These are phyloP conservation scores for Scaptomyza hsui DNA, from an alignment of 1,140 invertebrate genomes.

Conservation along the genomic window DNA sequence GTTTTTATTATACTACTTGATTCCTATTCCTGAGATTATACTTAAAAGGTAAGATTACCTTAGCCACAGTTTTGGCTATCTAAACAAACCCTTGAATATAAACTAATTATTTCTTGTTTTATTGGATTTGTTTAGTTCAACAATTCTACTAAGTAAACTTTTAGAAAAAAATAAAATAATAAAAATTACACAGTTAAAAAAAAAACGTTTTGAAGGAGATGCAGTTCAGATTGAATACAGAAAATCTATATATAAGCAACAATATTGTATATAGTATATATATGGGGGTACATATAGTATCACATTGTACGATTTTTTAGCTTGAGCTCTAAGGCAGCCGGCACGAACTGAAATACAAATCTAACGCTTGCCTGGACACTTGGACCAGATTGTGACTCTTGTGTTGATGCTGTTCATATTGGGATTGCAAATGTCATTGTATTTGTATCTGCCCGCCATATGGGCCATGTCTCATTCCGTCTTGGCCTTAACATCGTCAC, in stretches of 20 bases:
- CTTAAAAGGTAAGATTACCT: not conserved
- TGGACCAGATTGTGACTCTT: constrained; percentile 57
- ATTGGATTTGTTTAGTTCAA: too few relatives aligned
- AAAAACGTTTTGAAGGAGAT: not conserved
- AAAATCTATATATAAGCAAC: constrained; percentile 33
- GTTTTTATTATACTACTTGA: too few relatives aligned
- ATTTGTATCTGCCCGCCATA: not conserved
- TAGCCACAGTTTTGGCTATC: too few relatives aligned
- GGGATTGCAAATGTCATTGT: constrained; percentile 11
- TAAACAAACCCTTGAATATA: too few relatives aligned
- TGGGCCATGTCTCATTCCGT: constrained; percentile 49
- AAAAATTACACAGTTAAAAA: not conserved
- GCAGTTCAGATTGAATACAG: constrained; percentile 30
- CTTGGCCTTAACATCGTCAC: constrained; percentile 52
- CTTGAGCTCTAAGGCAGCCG: not conserved
- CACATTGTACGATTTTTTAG: constrained; percentile 48
- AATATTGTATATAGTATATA: constrained; percentile 25
- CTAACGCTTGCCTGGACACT: constrained; percentile 36
- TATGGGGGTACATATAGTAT: constrained; percentile 43
- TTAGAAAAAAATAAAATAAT: constrained; percentile 3
- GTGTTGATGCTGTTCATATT: too few relatives aligned
- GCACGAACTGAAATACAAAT: not conserved
- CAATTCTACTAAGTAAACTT: constrained; percentile 17
- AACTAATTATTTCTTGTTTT: too few relatives aligned
- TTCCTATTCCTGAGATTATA: too few relatives aligned